phyloP scores from a whole-genome alignment of 2,888 invertebrate species.

The Scotopteryx bipunctaria region DNA sequence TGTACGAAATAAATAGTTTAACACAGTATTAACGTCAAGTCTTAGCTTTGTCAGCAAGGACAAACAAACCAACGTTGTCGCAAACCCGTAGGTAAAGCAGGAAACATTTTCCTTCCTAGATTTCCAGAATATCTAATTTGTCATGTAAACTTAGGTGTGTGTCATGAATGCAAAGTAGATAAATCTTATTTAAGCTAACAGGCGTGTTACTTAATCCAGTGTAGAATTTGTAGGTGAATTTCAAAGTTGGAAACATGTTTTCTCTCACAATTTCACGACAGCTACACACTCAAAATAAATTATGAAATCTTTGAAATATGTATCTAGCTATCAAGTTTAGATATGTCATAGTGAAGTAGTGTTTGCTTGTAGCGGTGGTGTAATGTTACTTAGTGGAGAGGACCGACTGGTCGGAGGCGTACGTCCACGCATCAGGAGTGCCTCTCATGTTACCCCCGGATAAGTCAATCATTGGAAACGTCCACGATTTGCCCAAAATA shows the following conservation, averaged over 20 bases:
- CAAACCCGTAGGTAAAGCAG: constrained; percentile 3
- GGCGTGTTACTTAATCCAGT: constrained; percentile 27
- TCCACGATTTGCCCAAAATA: constrained; percentile 78
- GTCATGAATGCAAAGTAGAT: constrained; percentile 23
- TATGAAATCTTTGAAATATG: constrained; percentile 48
- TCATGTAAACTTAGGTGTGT: constrained; percentile 20
- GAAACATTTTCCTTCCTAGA: constrained; percentile 18
- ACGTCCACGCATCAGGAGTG: constrained; percentile 61
- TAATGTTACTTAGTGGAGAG: constrained; percentile 57
- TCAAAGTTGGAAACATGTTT: constrained; percentile 26
- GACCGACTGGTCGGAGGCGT: constrained; percentile 40
- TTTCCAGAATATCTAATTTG: constrained; percentile 23
- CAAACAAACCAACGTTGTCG: neutral
- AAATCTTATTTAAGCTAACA: constrained; percentile 28
- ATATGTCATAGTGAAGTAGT: constrained; percentile 64
- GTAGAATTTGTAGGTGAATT: constrained; percentile 37
- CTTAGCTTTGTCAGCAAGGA: no score
- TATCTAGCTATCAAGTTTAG: constrained; percentile 56
- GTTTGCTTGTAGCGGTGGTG: constrained; percentile 56
- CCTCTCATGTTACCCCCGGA: constrained; percentile 82
- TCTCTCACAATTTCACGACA: constrained; percentile 39
- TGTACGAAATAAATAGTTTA: constrained; percentile 14
- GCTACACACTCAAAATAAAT: constrained; percentile 33
- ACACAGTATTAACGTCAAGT: constrained; percentile 12
- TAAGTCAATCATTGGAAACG: constrained; percentile 82